Evolutionary conservation across 2,797 vertebrate genomes (phyloP).

Genomic region (Microcaecilia unicolor): DNA sequence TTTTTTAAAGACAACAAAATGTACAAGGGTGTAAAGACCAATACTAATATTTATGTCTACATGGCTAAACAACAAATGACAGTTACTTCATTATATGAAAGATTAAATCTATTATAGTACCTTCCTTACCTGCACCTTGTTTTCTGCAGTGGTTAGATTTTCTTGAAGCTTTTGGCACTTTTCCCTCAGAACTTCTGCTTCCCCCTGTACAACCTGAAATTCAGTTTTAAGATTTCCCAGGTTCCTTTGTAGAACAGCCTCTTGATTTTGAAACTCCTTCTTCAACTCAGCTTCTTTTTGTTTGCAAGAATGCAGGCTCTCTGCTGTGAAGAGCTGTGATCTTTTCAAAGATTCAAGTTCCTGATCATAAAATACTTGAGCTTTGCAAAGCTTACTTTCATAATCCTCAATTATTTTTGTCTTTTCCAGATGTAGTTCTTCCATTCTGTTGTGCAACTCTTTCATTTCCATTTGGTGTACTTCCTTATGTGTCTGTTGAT

Average conservation of each 20-base stretch:
- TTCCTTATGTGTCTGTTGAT: conserved; percentile 82
- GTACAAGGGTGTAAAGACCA: too few relatives aligned
- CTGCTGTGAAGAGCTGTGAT: conserved; percentile 88
- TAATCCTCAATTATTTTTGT: conserved; percentile 90
- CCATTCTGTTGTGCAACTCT: conserved; percentile 71
- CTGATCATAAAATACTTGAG: conserved; percentile 87
- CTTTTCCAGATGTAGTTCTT: conserved; percentile 82
- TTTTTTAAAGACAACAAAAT: too few relatives aligned
- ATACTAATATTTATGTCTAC: too few relatives aligned
- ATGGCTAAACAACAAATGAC: too few relatives aligned
- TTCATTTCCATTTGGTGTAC: conserved; percentile 79
- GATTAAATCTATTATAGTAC: not conserved
- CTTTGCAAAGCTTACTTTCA: conserved; percentile 88
- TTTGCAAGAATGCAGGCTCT: conserved; percentile 87
- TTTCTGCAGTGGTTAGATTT: conserved; percentile 67
- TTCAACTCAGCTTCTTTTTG: conserved; percentile 87
- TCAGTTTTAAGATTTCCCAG: conserved; percentile 83
- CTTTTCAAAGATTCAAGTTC: conserved; percentile 94
- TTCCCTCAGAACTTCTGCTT: conserved; percentile 78
- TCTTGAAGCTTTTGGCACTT: conserved; percentile 83
- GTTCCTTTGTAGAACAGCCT: conserved; percentile 83
- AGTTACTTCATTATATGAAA: too few relatives aligned
- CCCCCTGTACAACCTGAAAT: conserved; percentile 80
- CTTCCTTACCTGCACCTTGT: conserved; percentile 69
- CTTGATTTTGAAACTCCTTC: conserved; percentile 89